phyloP scores from a whole-genome alignment of 2,888 invertebrate genomes.

The Trichogramma dendrolimi region DNA sequence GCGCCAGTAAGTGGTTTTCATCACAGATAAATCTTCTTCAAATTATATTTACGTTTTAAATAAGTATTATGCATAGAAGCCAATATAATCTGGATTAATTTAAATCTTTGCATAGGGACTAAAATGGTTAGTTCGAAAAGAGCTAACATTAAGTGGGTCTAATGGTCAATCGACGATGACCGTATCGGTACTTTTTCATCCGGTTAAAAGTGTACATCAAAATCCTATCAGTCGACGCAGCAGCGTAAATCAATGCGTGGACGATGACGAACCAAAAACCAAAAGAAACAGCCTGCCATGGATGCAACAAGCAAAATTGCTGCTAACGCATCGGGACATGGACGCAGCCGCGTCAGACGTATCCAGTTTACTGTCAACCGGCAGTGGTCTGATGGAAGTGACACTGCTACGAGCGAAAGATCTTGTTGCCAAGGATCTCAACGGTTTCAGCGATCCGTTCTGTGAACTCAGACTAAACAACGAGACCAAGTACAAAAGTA shows the following conservation, averaged over 20 bases:
- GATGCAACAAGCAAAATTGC: slow-evolving; percentile 50
- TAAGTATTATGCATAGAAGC: too few species aligned
- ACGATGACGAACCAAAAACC: slow-evolving; percentile 44
- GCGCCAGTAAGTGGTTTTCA: slow-evolving; percentile 46
- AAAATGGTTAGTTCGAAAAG: slow-evolving; percentile 43
- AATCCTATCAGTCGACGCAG: slow-evolving; percentile 39
- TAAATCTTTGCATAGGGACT: slow-evolving; percentile 35
- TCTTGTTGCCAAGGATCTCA: slow-evolving; percentile 55
- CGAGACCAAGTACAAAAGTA: slow-evolving; percentile 54
- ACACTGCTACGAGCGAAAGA: slow-evolving; percentile 53
- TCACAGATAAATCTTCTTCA: slow-evolving; percentile 4
- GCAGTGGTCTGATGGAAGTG: slow-evolving; percentile 53
- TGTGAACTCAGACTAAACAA: slow-evolving; percentile 54
- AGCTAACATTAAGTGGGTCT: slow-evolving; percentile 44
- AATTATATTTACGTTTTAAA: too few species aligned
- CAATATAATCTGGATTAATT: not conserved
- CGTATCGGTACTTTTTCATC: slow-evolving; percentile 54
- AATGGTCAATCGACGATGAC: slow-evolving; percentile 47
- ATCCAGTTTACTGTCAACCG: slow-evolving; percentile 48
- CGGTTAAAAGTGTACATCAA: slow-evolving; percentile 48
- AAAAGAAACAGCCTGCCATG: slow-evolving; percentile 49
- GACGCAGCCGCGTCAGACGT: slow-evolving; percentile 45
- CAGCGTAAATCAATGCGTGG: slow-evolving; percentile 35
- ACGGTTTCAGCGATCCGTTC: slow-evolving; percentile 58
- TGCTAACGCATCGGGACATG: slow-evolving; percentile 44